Base-by-base conservation (phyloP, 2,888 invertebrate genomes). In the Polydrusus cervinus region DNA sequence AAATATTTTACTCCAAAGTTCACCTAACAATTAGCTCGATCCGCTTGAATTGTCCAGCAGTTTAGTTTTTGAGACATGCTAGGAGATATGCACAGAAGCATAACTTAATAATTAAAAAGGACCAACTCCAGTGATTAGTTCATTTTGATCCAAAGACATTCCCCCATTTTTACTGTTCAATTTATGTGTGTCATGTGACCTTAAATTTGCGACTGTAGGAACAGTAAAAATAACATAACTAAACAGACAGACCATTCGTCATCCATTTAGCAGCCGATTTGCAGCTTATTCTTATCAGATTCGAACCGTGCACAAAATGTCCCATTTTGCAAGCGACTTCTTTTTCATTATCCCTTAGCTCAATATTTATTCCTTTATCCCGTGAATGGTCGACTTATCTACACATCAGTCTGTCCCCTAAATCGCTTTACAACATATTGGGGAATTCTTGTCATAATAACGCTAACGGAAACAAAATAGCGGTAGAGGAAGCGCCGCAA, bases 291-390 rank as follows among this genome's bases (percentile, higher is more conserved):
- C 18, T 60, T 69, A 60, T 60, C 69, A 25, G 55, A 49, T 72
- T 30, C 49, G 53, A 64, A 65, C 61, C 55, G 62, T 51, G 61
- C 67, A 51, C 66, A 71, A 71, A 75, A 71, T 57, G 69, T 25
- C 51, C 68, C 67, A 76, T 75, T 75, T 71, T 67, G 53, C 75
- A 71, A 62, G 67, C 71, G 71, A 71, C 71, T 71, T 75, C 71
- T 61, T 75, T 71, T 71, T 71, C 71, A 75, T 75, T 75, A 75
- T 71, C 51, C 66, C 30, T 14, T 20, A 55, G 45, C 62, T 62
- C 51, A 62, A 62, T 68, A 68, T 51, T 72, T 72, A 72, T 67
- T 72, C 66, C 62, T 72, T 64, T 62, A 68, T 68, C 62, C 74
- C 13, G 34, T 62, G 68, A 62, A 68, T 61, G 68, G 61, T 53